Conservation (phyloP, 2,113 vertebrate species). For the Eonycteris spelaea region DNA sequence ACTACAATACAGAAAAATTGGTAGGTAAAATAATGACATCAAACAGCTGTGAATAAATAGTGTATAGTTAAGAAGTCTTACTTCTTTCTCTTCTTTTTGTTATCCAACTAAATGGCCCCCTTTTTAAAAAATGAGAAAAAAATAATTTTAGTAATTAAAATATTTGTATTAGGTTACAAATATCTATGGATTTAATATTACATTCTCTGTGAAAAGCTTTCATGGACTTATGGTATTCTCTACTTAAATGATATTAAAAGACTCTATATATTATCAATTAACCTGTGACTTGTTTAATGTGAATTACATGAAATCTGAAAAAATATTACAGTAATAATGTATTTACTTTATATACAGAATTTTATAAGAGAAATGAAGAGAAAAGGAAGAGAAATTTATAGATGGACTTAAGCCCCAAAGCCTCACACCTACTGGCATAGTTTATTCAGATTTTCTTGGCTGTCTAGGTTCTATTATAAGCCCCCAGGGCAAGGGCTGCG, state of each 20-base stretch:
- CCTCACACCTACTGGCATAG: background rate
- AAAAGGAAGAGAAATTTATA: background rate
- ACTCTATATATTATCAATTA: background rate
- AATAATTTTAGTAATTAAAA: background rate
- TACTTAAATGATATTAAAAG: background rate
- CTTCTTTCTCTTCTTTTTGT: background rate
- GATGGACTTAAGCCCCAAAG: background rate
- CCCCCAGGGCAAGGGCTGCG: background rate
- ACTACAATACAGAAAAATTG: background rate
- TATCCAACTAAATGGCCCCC: background rate
- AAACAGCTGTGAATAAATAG: background rate
- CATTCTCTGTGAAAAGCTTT: background rate
- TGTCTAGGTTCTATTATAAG: background rate
- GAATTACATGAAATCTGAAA: background rate
- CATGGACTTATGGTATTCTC: background rate
- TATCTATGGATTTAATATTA: background rate
- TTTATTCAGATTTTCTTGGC: background rate
- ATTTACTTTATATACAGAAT: background rate
- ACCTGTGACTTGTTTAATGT: background rate
- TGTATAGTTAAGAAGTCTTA: background rate
- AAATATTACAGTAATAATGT: background rate
- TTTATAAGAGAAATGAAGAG: background rate
- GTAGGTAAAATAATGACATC: background rate
- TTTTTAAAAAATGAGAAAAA: background rate
- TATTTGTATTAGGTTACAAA: background rate